Evolutionary conservation across 2,113 vertebrate genomes (phyloP).

Genomic region (Trachemys scripta): DNA sequence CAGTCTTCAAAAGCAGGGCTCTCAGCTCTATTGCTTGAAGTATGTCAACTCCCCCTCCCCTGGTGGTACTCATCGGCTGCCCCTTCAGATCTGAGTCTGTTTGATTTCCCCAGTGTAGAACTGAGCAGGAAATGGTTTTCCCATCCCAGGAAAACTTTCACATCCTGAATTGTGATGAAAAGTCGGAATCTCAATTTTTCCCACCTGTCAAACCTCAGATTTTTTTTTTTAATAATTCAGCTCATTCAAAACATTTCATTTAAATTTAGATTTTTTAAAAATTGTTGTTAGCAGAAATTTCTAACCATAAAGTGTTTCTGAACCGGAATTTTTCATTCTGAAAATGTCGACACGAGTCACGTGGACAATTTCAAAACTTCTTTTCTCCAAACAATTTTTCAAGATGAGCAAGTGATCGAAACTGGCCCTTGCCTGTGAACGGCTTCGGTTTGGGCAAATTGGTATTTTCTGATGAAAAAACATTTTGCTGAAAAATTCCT

Average conservation of each 20-base stretch:
- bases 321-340: background rate
- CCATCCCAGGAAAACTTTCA: background rate
- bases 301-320: background rate
- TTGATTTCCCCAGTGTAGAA: background rate
- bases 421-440: background rate
- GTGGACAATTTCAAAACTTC: background rate
- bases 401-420: background rate
- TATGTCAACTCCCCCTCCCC: background rate
- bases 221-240: background rate
- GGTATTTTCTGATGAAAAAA: background rate
- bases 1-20: background rate
- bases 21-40: background rate
- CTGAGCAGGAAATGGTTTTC: background rate
- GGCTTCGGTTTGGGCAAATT: background rate
- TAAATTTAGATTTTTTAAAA: background rate
- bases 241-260: background rate
- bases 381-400: background rate
- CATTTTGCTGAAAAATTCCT: background rate
- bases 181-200: background rate
- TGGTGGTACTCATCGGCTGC: background rate
- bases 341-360: background rate
- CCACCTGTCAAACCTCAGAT: too few species aligned
- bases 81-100: background rate
- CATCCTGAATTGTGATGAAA: background rate
- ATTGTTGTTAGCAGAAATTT: background rate